phyloP scores from a whole-genome alignment of 2,113 vertebrate genomes.

The Strix aluco region DNA sequence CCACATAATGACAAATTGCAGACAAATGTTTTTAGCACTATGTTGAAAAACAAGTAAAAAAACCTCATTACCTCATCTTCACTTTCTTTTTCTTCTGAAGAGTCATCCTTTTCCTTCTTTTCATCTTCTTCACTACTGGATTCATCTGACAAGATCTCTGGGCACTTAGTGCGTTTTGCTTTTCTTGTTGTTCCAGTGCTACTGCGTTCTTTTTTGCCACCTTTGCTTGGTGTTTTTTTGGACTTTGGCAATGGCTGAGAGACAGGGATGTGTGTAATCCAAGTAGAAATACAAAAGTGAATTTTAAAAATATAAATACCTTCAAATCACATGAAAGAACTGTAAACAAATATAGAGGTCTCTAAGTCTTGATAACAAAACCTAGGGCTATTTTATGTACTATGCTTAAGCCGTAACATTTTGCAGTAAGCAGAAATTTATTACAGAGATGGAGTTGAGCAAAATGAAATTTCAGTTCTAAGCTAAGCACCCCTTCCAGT shows the following conservation, averaged over 20 bases:
- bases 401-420: neutral
- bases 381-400: neutral
- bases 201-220: conserved; percentile 80
- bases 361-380: neutral
- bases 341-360: neutral
- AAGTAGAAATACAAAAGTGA: neutral
- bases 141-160: conserved; percentile 92
- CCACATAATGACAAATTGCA: neutral
- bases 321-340: neutral
- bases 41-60: neutral
- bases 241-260: conserved; percentile 77
- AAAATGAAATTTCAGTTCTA: neutral
- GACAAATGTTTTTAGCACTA: neutral
- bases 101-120: conserved; percentile 82
- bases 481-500: neutral
- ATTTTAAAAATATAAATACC: neutral
- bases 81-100: conserved; percentile 82
- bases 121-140: conserved; percentile 91
- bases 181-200: conserved; percentile 80
- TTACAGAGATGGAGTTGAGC: neutral
- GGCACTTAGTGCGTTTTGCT: conserved; percentile 85
- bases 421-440: neutral
- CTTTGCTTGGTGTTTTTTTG: conserved; percentile 80
- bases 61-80: conserved; percentile 74
- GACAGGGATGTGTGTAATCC: neutral